Conservation (phyloP, 2,888 invertebrate genomes). For the Criorhina ranunculi region DNA sequence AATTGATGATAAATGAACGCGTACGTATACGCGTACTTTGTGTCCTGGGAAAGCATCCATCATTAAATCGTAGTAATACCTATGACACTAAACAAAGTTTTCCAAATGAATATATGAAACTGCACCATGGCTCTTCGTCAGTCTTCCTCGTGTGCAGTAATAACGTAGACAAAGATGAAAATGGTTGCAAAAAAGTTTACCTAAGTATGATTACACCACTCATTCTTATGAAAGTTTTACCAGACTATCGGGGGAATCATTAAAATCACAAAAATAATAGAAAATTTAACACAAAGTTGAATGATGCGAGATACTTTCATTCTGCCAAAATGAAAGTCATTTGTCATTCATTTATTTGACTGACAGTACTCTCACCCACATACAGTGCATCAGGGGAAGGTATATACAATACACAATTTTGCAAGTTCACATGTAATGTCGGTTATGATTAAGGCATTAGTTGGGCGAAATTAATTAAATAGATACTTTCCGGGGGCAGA, state of each 20-base stretch:
- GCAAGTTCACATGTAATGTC: constrained; percentile 23
- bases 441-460: constrained; percentile 4
- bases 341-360: not conserved
- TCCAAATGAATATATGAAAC: constrained; percentile 15
- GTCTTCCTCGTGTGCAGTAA: not conserved
- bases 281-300: constrained; percentile 17
- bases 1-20: constrained; percentile 31
- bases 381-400: constrained; percentile 4
- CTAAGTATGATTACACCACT: not conserved
- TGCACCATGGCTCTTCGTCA: not conserved
- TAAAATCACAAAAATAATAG: constrained; percentile 15
- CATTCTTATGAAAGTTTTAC: constrained; percentile 1
- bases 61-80: constrained; percentile 46
- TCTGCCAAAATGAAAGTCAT: not conserved
- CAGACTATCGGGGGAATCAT: constrained; percentile 10
- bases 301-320: constrained; percentile 34
- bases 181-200: not conserved
- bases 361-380: not conserved
- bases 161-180: constrained; percentile 3
- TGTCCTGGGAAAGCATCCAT: constrained; percentile 23
- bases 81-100: constrained; percentile 34
- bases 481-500: constrained; percentile 52
- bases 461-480: constrained; percentile 62
- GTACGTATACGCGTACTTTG: constrained; percentile 8
- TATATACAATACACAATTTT: not conserved